Evolutionary conservation across 2,888 invertebrate genomes (phyloP).

Genomic region (Keiferia lycopersicella): DNA sequence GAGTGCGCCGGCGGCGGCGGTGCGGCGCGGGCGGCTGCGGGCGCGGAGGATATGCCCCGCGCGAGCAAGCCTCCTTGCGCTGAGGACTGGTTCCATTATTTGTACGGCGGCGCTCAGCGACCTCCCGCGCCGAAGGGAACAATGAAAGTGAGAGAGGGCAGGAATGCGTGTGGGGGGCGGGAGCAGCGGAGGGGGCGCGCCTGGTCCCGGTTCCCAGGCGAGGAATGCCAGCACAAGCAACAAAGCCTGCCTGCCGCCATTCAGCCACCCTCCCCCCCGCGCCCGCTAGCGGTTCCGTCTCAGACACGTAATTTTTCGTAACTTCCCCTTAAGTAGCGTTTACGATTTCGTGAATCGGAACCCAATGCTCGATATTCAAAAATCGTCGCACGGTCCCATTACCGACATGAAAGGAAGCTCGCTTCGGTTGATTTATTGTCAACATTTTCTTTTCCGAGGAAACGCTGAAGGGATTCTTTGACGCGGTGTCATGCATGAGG

Average conservation of each 20-base stretch:
- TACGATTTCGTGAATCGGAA: conserved; percentile 52
- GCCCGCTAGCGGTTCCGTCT: conserved; percentile 56
- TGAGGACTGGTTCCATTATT: conserved; percentile 71
- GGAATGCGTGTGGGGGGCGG: conserved; percentile 68
- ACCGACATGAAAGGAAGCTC: conserved; percentile 47
- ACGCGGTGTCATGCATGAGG: conserved; percentile 12
- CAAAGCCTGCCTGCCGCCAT: conserved; percentile 78
- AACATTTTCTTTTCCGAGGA: conserved; percentile 20
- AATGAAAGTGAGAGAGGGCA: conserved; percentile 80
- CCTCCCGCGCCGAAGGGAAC: conserved; percentile 78
- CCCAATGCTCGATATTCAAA: conserved; percentile 54
- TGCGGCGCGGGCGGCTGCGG: conserved; percentile 1
- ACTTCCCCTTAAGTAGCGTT: conserved; percentile 66
- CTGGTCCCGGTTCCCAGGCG: conserved; percentile 78
- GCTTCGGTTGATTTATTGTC: conserved; percentile 39
- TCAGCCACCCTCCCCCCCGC: conserved; percentile 62
- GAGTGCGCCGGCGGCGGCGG: conserved; percentile 50
- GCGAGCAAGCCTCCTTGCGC: conserved; percentile 53
- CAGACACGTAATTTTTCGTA: conserved; percentile 70
- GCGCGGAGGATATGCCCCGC: neutral
- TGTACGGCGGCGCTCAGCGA: conserved; percentile 67
- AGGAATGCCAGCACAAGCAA: conserved; percentile 79
- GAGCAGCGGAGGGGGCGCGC: conserved; percentile 44
- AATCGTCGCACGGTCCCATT: conserved; percentile 50
- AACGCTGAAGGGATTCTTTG: conserved; percentile 13